Evolutionary conservation across 2,888 invertebrate species (phyloP), one percentile per base, ranked within the genome.

Genomic region (Folsomia candida): DNA sequence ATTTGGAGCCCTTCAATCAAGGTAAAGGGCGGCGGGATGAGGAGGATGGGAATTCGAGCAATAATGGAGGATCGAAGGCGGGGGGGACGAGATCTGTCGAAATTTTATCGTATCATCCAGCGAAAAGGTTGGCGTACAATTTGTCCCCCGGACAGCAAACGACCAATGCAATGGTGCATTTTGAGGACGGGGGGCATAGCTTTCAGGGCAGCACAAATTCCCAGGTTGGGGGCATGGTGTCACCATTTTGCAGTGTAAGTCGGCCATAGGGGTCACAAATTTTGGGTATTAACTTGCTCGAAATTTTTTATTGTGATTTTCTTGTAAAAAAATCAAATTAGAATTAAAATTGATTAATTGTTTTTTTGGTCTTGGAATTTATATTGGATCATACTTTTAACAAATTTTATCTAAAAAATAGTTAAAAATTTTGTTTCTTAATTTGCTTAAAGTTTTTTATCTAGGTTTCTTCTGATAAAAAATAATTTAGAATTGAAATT

Each of bases 81-180:
- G 57, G 66, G 4, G 67, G 74, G 2, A 29, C 72, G 11, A 28
- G 75, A 24, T 74, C 78, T 14, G 80, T 80, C 0, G 77, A 79
- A 68, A 78, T 80, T 25, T 63, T 80, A 11, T 79, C 79, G 0
- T 80, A 79, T 66, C 75, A 79, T 67, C 80, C 77, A 18, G 69
- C 77, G 2, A 68, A 76, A 54, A 51, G 78, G 27, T 20, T 75
- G 6, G 70, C 77, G 0, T 74, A 76, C 60, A 75, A 67, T 54
- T 58, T 75, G 22, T 73, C 71, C 1, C 74, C 74, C 0, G 47
- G 51, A 9, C 24, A 22, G 18, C 69, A 70, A 25, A 73, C 76
- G 18, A 73, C 76, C 0, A 76, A 59, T 70, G 75, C 76, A 2
- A 47, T 73, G 14, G 72, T 75, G 28, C 76, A 76, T 71, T 74